Base-by-base conservation (phyloP, 2,888 invertebrate genomes). In the Sinelater perroti region DNA sequence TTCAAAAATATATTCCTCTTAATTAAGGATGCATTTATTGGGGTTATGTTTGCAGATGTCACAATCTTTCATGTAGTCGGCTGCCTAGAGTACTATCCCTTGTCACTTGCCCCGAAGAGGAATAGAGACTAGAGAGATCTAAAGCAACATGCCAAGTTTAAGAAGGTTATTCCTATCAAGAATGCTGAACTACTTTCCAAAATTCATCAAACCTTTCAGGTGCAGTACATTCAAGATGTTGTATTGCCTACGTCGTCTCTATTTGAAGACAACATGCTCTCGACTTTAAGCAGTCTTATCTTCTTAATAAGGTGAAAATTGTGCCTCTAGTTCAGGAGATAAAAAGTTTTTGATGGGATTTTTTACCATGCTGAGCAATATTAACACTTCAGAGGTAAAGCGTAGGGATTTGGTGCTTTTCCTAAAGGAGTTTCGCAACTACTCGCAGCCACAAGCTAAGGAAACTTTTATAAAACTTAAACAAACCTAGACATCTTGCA, bases 301-400 rank as follows among this genome's bases (percentile, higher is more conserved):
- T 99, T 97, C 85, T 99, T 99, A 98, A 97, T 82, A 98, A 99
- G 83, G 95, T 97, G 76, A 98, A 99, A 84, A 99, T 99, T 81
- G 97, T 99, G 68, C 95, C 93, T 68, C 86, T 96, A 75, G 93
- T 99, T 78, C 90, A 98, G 84, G 97, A 74, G 99, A 99, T 81
- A 97, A 97, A 71, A 92, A 93, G 76, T 96, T 98, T 82, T 85
- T 99, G 75, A 89, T 91, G 51, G 96, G 97, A 79, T 83, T 99
- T 70, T 98, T 99, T 82, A 88, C 91, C 60, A 87, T 95, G 79
- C 85, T 99, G 71, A 94, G 91, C 67, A 94, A 95, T 77, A 90
- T 93, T 71, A 87, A 88, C 69, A 95, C 95, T 35, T 86, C 90
- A 18, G 89, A 95, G 67, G 78, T 83, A 8, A 93, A 95, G 76